Percentiles rank a stretch among this genome's conserved stretches.
Conservation (phyloP, 2,888 invertebrate genomes). For the Dyspetes luteomarginatus region DNA sequence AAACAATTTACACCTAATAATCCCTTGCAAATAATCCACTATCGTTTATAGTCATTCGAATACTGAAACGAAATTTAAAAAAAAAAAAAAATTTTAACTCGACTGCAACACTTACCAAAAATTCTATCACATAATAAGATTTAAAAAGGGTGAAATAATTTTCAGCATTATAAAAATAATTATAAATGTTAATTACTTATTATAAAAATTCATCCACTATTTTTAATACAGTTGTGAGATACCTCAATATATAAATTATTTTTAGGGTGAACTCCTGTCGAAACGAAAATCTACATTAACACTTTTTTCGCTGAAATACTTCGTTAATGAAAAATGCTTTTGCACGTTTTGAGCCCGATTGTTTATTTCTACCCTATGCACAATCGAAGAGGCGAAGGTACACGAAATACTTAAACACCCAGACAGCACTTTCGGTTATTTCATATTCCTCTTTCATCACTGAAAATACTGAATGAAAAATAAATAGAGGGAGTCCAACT, state of each 20-base stretch:
- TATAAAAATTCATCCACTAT: too few relatives aligned
- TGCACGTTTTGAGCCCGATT: constrained; percentile 62
- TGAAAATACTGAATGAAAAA: constrained; percentile 1
- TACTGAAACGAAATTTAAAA: constrained; percentile 21
- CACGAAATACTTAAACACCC: constrained; percentile 44
- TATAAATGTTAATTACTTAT: too few relatives aligned
- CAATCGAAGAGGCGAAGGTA: constrained; percentile 72
- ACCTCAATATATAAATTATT: too few relatives aligned
- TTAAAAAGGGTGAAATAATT: too few relatives aligned
- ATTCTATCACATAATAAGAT: too few relatives aligned
- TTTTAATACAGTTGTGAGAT: too few relatives aligned
- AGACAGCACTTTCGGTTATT: neutral
- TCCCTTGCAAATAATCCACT: constrained; percentile 4
- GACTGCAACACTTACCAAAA: too few relatives aligned
- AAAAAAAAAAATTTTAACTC: too few relatives aligned
- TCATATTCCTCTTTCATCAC: neutral
- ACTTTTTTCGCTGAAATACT: constrained; percentile 32
- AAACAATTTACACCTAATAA: constrained; percentile 30
- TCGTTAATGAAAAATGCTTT: constrained; percentile 43
- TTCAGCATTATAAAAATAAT: too few relatives aligned
- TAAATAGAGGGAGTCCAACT: too few relatives aligned
- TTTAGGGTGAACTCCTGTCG: neutral
- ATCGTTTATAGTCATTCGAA: neutral
- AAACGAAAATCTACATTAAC: constrained; percentile 4
- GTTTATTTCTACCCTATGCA: constrained; percentile 68